Percentiles rank a stretch among this genome's conserved stretches.
Conservation (phyloP, 2,113 vertebrate genomes). For the Theristicus caerulescens region DNA sequence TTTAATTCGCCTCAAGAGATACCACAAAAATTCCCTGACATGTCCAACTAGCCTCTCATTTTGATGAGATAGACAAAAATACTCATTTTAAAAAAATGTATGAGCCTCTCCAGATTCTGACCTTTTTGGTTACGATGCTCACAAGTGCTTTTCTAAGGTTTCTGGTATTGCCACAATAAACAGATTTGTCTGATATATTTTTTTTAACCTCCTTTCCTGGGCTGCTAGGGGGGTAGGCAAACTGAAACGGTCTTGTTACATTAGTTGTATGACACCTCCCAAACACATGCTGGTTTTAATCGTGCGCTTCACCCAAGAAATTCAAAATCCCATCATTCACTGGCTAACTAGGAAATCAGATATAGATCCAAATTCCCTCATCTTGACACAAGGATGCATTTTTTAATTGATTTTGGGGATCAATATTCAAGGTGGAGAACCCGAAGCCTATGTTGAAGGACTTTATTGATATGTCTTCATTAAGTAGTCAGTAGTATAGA, state of each 20-base stretch:
- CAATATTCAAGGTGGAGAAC: neutral
- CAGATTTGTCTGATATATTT: neutral
- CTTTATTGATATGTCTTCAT: neutral
- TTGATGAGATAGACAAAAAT: neutral
- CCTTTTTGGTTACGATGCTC: neutral
- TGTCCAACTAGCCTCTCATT: neutral
- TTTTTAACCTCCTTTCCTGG: neutral
- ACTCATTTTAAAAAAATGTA: rapidly evolving
- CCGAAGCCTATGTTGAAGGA: neutral
- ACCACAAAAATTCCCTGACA: neutral
- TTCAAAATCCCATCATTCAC: neutral
- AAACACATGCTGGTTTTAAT: neutral
- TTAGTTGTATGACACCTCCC: neutral
- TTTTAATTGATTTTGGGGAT: neutral
- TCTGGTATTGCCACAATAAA: neutral
- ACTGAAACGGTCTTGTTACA: neutral
- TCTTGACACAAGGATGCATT: neutral
- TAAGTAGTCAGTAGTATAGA: neutral
- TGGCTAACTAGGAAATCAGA: neutral
- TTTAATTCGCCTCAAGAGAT: neutral
- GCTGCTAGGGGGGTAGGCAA: neutral
- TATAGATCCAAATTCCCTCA: neutral
- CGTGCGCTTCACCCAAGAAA: neutral
- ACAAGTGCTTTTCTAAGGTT: neutral
- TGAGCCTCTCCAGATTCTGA: neutral